These are phyloP conservation scores for Pseudopipra pipra DNA, from an alignment of 2,113 vertebrate species.

Conservation along the genomic window DNA sequence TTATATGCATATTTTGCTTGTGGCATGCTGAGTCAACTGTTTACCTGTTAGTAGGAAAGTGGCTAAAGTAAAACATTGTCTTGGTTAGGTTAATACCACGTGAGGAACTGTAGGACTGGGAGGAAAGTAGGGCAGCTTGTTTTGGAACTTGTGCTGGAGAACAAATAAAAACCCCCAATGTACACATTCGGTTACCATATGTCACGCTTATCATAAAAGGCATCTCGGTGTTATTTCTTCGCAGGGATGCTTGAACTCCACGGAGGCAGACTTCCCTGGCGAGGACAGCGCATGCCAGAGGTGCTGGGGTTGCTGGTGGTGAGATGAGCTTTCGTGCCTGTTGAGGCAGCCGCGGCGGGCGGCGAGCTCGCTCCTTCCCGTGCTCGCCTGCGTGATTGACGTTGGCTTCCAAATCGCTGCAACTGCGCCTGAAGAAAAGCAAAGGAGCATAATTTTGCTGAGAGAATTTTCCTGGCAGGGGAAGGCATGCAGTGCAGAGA, in stretches of 20 bases:
- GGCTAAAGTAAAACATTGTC: not conserved
- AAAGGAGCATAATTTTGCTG: not conserved
- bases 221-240: not conserved
- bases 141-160: constrained; percentile 45
- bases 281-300: not conserved
- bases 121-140: constrained; percentile 47
- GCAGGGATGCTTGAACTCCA: constrained; percentile 17
- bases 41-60: constrained; percentile 24
- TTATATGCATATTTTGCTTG: not conserved
- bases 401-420: not conserved
- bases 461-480: not conserved
- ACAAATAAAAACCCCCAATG: constrained; percentile 53
- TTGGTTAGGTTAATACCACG: not conserved
- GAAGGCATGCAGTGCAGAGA: not conserved
- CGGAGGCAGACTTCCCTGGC: not conserved
- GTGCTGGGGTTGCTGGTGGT: not conserved
- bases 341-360: not conserved
- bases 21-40: not conserved
- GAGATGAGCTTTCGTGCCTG: not conserved
- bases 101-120: not conserved
- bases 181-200: constrained; percentile 53
- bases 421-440: not conserved
- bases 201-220: constrained; percentile 30
- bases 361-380: not conserved
- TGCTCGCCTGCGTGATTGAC: not conserved